phyloP scores from a whole-genome alignment of 2,797 vertebrate species.

The Phalanger gymnotis region DNA sequence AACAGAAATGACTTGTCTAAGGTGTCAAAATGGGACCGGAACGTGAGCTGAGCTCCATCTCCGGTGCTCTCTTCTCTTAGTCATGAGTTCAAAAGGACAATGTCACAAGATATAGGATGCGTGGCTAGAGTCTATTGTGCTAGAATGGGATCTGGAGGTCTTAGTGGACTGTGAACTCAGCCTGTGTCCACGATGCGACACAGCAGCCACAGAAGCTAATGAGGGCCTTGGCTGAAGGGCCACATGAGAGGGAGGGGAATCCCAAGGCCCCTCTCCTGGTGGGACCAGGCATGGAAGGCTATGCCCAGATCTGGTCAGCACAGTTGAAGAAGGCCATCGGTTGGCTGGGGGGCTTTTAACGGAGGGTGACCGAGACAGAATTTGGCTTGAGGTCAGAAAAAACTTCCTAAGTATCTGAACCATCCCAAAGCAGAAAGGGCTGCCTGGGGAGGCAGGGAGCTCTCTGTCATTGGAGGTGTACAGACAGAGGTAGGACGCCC shows the following conservation, averaged over 20 bases:
- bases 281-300: background rate
- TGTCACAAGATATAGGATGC: too few relatives aligned
- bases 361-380: too few relatives aligned
- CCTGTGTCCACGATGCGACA: rapidly evolving
- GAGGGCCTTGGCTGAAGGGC: background rate
- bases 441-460: background rate
- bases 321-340: background rate
- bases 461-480: background rate
- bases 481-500: background rate
- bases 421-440: too few relatives aligned
- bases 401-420: background rate
- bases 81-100: background rate
- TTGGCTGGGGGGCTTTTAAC: background rate
- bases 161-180: background rate
- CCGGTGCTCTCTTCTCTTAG: background rate
- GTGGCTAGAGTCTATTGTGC: background rate
- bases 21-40: background rate
- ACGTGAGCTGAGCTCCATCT: background rate
- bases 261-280: background rate
- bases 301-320: background rate
- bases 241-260: background rate
- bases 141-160: background rate
- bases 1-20: background rate
- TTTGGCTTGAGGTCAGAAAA: background rate
- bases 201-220: background rate